These are phyloP conservation scores for Corythaeola cristata DNA, from an alignment of 2,113 vertebrate genomes.

Conservation along the genomic window DNA sequence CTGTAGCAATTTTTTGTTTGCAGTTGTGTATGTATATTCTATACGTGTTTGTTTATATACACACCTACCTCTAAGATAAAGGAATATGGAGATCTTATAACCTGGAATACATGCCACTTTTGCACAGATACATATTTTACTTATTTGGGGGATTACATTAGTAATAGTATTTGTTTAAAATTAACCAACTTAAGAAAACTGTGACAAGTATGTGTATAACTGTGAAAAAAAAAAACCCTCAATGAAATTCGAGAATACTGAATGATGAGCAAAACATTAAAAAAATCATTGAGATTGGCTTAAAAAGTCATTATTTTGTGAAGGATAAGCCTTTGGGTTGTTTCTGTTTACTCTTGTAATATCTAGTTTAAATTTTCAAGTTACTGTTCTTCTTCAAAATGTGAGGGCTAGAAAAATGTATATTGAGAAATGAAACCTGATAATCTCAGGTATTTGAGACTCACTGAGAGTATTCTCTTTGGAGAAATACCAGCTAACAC, in stretches of 20 bases:
- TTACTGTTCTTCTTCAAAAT: neutral
- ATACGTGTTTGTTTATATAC: neutral
- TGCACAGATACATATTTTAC: neutral
- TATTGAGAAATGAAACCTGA: neutral
- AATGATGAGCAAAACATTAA: neutral
- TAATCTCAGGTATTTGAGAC: neutral
- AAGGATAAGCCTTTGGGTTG: neutral
- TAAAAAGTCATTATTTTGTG: neutral
- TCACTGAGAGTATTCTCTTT: neutral
- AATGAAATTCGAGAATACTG: neutral
- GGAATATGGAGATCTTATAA: neutral
- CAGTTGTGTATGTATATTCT: neutral
- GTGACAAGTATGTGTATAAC: neutral
- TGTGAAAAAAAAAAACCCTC: neutral
- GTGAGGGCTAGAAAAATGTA: neutral
- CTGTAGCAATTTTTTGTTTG: neutral
- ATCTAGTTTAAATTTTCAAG: neutral
- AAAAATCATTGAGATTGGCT: neutral
- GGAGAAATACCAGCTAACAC: neutral
- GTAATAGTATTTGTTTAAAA: neutral
- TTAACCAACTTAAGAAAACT: neutral
- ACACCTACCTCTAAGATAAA: neutral
- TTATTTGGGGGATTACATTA: neutral
- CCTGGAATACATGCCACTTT: neutral
- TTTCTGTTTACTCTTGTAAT: neutral